Conservation (phyloP, 2,113 vertebrate genomes). For the Dicrurus megarhynchus region DNA sequence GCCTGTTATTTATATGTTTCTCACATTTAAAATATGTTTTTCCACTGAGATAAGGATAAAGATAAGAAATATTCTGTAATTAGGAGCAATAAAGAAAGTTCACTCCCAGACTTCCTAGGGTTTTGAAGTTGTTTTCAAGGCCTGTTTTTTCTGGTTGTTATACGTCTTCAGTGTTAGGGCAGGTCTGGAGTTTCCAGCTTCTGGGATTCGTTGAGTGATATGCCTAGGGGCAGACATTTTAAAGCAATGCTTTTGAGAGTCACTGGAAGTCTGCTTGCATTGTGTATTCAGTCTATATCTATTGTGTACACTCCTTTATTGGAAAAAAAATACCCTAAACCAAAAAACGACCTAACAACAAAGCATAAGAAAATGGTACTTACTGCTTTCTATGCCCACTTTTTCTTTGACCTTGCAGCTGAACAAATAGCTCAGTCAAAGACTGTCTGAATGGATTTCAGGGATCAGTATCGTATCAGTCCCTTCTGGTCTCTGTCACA, state of each 20-base stretch:
- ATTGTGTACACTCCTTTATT: neutral
- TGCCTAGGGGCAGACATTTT: slow-evolving; percentile 9
- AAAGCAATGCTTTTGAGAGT: neutral
- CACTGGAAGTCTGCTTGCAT: neutral
- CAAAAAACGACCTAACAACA: neutral
- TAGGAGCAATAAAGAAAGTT: neutral
- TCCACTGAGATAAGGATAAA: neutral
- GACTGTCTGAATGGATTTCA: neutral
- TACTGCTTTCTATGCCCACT: neutral
- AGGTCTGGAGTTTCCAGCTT: slow-evolving; percentile 9
- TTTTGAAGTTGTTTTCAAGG: slow-evolving; percentile 11
- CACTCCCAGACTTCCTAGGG: neutral
- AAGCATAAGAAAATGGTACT: neutral
- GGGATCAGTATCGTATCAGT: neutral
- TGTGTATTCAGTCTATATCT: neutral
- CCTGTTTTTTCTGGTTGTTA: neutral
- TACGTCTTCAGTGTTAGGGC: neutral
- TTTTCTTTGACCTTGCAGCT: neutral
- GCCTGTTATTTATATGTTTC: neutral
- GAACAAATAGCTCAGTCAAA: neutral
- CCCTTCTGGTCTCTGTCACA: neutral
- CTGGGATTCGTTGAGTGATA: neutral
- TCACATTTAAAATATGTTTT: neutral
- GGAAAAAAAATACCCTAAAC: neutral
- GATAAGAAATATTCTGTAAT: neutral